phyloP scores from a whole-genome alignment of 1,140 invertebrate genomes.

The Brachionus plicatilis region DNA sequence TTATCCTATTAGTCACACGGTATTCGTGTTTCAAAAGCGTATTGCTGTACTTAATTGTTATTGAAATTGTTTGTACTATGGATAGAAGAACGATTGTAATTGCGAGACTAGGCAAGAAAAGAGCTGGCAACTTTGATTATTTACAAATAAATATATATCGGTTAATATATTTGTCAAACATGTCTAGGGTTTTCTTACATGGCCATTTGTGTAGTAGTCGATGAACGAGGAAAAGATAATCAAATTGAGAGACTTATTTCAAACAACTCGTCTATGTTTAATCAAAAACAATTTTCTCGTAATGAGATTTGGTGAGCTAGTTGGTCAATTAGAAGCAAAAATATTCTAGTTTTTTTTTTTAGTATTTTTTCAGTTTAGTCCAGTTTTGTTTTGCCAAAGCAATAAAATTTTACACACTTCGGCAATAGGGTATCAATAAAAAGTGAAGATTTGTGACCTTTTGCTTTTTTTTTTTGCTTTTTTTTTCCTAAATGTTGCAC shows the following conservation, averaged over 20 bases:
- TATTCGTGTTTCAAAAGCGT: neutral
- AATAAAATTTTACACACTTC: constrained; percentile 9
- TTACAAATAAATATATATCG: constrained; percentile 23
- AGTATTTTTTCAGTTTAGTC: neutral
- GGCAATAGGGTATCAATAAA: neutral
- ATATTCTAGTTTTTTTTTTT: neutral
- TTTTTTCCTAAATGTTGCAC: neutral
- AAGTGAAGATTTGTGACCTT: constrained; percentile 19
- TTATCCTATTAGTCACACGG: constrained; percentile 31
- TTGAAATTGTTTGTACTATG: constrained; percentile 28
- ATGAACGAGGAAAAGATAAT: constrained; percentile 6
- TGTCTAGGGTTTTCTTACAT: constrained; percentile 26
- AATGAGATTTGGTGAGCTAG: neutral
- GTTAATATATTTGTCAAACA: constrained; percentile 39
- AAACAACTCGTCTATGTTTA: constrained; percentile 19
- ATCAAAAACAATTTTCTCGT: constrained; percentile 11
- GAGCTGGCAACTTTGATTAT: neutral
- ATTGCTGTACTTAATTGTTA: constrained; percentile 36
- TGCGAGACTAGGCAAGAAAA: neutral
- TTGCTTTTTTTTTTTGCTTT: neutral
- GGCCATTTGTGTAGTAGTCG: constrained; percentile 1
- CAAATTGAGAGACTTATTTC: constrained; percentile 20
- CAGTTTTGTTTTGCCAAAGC: neutral
- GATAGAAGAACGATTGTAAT: constrained; percentile 3
- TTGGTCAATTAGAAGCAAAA: neutral